Evolutionary conservation across 2,113 vertebrate species (phyloP).

Genomic region (Sturnus vulgaris): DNA sequence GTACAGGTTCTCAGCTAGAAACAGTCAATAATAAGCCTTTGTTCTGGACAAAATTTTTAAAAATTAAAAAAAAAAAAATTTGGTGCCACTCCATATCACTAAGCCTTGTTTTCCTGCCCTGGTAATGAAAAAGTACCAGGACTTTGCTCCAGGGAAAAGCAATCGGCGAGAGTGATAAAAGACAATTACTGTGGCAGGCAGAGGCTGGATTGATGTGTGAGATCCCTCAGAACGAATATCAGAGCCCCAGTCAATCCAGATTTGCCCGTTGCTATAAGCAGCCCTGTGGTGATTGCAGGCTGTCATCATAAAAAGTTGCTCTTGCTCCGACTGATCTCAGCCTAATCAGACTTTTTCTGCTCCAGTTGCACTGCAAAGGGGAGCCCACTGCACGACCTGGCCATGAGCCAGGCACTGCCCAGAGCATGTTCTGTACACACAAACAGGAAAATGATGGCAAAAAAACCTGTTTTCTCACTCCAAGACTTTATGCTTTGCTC

Average conservation of each 20-base stretch:
- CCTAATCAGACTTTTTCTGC: background rate
- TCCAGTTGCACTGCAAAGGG: background rate
- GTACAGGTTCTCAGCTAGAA: background rate
- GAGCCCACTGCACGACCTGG: background rate
- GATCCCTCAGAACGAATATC: background rate
- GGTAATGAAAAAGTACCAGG: background rate
- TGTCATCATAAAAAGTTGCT: background rate
- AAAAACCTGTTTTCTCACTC: background rate
- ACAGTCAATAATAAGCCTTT: background rate
- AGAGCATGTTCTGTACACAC: background rate
- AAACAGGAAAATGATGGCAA: background rate
- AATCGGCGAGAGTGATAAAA: background rate
- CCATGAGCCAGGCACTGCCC: background rate
- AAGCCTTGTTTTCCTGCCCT: background rate
- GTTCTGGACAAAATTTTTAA: background rate
- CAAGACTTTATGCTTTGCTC: background rate
- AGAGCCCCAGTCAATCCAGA: background rate
- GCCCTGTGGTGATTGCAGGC: background rate
- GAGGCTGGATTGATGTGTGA: background rate
- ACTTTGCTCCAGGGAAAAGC: conserved; percentile 18
- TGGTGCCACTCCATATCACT: background rate
- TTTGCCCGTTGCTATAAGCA: background rate
- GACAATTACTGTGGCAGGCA: background rate
- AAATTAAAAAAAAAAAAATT: background rate
- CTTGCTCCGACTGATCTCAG: background rate